A percentile compares a stretch with the other conserved stretches of the same genome.
These are phyloP conservation scores for Hapalemur alaotrensis DNA, from an alignment of 2,797 vertebrate genomes.

Conservation along the genomic window DNA sequence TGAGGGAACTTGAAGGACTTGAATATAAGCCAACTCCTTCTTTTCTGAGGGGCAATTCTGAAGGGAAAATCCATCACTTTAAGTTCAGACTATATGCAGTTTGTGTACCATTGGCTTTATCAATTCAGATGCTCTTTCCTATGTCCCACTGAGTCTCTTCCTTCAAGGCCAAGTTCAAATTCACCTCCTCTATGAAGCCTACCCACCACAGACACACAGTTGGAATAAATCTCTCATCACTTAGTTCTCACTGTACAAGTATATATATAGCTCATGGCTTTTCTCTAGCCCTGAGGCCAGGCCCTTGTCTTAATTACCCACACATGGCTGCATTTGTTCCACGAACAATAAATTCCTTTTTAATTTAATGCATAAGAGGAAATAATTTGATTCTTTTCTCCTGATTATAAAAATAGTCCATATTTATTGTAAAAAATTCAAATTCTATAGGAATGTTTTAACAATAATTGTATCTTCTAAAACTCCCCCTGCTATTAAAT, in stretches of 20 bases:
- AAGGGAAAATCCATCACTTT: neutral
- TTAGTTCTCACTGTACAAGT: neutral
- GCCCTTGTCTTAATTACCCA: neutral
- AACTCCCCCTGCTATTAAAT: neutral
- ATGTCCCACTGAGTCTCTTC: neutral
- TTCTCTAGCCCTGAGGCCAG: neutral
- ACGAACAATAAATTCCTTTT: neutral
- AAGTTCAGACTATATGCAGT: neutral
- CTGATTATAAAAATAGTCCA: neutral
- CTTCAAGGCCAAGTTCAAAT: neutral
- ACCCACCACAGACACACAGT: rapidly evolving
- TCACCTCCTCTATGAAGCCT: neutral
- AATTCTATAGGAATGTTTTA: neutral
- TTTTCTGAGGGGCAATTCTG: neutral
- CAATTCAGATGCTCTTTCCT: neutral
- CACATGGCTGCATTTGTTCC: neutral
- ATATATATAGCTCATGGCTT: neutral
- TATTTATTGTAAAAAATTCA: neutral
- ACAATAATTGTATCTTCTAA: neutral
- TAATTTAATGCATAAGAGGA: neutral
- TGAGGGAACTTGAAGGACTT: neutral
- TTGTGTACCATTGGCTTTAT: neutral
- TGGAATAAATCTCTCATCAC: neutral
- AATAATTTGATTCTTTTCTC: neutral
- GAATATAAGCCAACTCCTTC: neutral